Evolutionary conservation across 1,140 invertebrate genomes (phyloP).

Genomic region (Magallana ariakensis): DNA sequence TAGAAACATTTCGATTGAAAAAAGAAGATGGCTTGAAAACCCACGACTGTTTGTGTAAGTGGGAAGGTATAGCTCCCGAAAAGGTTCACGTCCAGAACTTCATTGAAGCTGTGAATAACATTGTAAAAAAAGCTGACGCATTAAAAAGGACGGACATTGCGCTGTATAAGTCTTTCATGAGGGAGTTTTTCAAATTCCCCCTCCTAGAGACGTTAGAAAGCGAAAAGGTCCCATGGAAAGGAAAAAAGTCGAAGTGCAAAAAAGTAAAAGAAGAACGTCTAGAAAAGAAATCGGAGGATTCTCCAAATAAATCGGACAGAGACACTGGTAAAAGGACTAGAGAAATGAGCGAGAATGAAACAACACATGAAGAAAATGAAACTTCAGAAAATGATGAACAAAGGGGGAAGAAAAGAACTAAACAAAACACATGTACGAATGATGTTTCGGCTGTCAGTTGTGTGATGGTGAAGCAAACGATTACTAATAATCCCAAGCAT

Average conservation of each 20-base stretch:
- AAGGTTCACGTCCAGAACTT: background rate
- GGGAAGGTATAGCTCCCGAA: background rate
- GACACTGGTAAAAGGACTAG: background rate
- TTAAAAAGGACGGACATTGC: background rate
- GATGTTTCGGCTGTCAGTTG: no score
- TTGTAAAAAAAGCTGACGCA: background rate
- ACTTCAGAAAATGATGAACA: background rate
- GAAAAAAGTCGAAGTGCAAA: background rate
- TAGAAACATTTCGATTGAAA: background rate
- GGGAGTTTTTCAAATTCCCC: constrained; percentile 1
- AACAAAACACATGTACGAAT: background rate
- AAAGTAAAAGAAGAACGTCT: background rate
- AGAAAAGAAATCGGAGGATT: background rate
- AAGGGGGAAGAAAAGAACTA: background rate
- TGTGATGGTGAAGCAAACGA: no score
- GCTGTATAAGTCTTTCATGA: background rate
- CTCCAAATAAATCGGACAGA: background rate
- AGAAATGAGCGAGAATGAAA: background rate
- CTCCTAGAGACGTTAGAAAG: background rate
- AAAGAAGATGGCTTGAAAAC: background rate
- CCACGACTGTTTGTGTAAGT: background rate
- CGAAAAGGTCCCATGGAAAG: background rate
- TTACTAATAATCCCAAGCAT: background rate
- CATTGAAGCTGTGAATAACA: background rate
- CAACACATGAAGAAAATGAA: background rate